Base-by-base conservation (phyloP, 2,888 invertebrate species). In the Lasioglossum oenotherae region DNA sequence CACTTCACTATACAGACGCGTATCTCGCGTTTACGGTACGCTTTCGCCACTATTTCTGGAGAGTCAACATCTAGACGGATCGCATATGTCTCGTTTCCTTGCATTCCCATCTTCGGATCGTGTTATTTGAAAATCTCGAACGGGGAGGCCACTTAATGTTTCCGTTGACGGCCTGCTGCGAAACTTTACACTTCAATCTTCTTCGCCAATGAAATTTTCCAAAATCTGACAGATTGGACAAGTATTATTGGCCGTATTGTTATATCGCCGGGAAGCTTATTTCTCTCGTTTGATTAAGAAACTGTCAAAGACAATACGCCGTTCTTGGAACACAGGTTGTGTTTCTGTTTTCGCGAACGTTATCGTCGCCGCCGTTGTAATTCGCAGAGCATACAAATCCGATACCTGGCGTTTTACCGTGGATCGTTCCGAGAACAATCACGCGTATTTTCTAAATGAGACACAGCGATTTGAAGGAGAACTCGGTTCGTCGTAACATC, bases 11-110 rank as follows among this genome's bases (percentile, higher is more conserved):
- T 72, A 87, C 35, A 81, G 75, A 57, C 57, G 82, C 78, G 38
- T 69, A 60, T 72, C 78, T 76, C 72, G 31, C 82, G 82, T 87
- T 84, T 74, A 81, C 80, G 77, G 84, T 78, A 81, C 84, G 71
- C 78, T 14, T 38, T 46, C 57, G 69, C 27, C 74, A 78, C 87
- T 88, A 88, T 87, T 88, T 76, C 76, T 84, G 84, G 87, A 46
- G 71, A 71, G 74, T 82, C 84, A 87, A 87, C 87, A 82, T 82
- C 75, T n/a, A 64, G 82, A 87, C 74, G 81, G 80, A 74, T 78
- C 81, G 74, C 81, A 83, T 73, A 75, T 49, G 86, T 79, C 71
- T 41, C 75, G 35, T 44, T 80, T 80, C 74, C 84, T 80, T 78
- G 80, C 57, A 85, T 78, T 80, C 74, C 85, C 78, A 84, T 85